Base-by-base conservation (phyloP, 2,888 invertebrate species). In the Drosophila leonis region DNA sequence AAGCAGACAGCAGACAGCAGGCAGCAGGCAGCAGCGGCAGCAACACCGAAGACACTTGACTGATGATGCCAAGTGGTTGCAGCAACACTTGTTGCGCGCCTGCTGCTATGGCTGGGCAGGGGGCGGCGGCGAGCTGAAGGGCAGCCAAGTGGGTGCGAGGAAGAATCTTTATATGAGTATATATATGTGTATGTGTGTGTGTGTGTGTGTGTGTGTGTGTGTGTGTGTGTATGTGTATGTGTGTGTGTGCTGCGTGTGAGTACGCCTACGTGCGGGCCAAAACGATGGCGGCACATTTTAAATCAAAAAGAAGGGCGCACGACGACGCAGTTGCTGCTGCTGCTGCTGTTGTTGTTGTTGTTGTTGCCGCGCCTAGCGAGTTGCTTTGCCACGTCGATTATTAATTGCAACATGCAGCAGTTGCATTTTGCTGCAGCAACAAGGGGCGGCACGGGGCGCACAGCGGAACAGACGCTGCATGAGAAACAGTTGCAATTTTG, bases 241-340 rank as follows among this genome's bases (percentile, higher is more conserved):
- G 52, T 59, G 54, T 49, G 31, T 62, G n/a, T 59, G 59, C 82
- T 75, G 83, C 83, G 81, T 83, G 80, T 84, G 80, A 80, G 80
- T 80, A 85, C 83, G 85, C 83, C 83, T 83, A 83, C 83, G 83
- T 83, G 81, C 75, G 71, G 68, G 35, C 75, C 71, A 78, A 78
- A 71, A 60, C 67, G 66, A 67, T 65, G 73, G 78, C 86, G 84
- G 84, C 84, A 82, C 86, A 86, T 85, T 85, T 85, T 86, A 86
- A 85, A 85, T 85, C 84, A 85, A 86, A 84, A 83, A 82, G 83
- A 86, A 88, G 88, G 83, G 83, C 87, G 84, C 83, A 83, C 81
- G 73, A 82, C 48, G 80, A 48, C 51, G 69, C 6, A 42, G 75
- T 8, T 49, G 49, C 24, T 3, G 24, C 4, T 24, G 42, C 5